A percentile compares a stretch with the other conserved stretches of the same genome.
Evolutionary conservation across 2,797 vertebrate genomes (phyloP).

Genomic region (Limnodromus scolopaceus): DNA sequence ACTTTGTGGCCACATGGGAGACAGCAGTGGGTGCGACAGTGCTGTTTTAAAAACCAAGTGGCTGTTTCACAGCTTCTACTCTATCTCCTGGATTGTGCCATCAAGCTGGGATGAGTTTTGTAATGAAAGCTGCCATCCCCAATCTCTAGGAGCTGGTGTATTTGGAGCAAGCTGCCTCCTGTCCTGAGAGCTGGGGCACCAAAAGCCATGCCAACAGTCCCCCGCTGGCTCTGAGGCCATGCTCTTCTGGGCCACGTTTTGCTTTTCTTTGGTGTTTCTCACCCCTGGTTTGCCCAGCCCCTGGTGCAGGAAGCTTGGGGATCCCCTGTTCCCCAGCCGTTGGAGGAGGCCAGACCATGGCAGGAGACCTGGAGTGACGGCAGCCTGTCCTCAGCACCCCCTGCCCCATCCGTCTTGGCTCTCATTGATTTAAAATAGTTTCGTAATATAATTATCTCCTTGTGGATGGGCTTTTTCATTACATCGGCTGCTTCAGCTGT

Average conservation of each 20-base stretch:
- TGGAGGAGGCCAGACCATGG: accelerated
- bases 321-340: not conserved
- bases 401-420: not conserved
- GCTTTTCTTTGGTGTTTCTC: not conserved
- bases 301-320: not conserved
- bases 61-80: not conserved
- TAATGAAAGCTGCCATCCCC: not conserved
- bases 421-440: constrained; percentile 37
- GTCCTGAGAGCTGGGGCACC: not conserved
- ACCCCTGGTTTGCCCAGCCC: not conserved
- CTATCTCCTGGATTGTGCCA: not conserved
- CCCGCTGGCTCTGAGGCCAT: accelerated
- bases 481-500: not conserved
- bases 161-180: not conserved
- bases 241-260: not conserved
- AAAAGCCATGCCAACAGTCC: not conserved
- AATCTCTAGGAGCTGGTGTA: not conserved
- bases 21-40: not conserved
- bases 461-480: not conserved
- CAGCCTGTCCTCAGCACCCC: not conserved
- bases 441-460: constrained; percentile 28
- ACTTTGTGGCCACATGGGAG: not conserved
- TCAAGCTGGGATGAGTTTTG: not conserved
- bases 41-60: not conserved
- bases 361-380: not conserved